Evolutionary conservation across 1,140 invertebrate species (phyloP).

Genomic region (Lordiphosa mommai): DNA sequence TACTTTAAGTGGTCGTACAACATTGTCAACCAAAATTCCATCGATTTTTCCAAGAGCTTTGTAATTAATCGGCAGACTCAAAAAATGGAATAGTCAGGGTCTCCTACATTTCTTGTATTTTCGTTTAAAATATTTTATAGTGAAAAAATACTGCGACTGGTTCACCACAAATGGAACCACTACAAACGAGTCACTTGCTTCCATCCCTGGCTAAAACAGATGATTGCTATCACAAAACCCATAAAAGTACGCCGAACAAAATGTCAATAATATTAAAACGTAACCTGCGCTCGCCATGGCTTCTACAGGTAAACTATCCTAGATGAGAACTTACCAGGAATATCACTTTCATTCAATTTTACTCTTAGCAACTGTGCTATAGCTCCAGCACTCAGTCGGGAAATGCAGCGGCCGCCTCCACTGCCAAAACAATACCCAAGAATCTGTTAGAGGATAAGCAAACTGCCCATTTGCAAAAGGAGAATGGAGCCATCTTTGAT

Average conservation of each 20-base stretch:
- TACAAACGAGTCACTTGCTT: too few relatives aligned
- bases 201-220: background rate
- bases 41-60: too few relatives aligned
- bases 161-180: too few relatives aligned
- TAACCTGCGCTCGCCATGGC: constrained; percentile 16
- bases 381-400: constrained; percentile 28
- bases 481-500: constrained; percentile 89
- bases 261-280: constrained; percentile 56
- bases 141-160: too few relatives aligned
- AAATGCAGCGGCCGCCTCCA: background rate
- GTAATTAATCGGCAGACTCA: too few relatives aligned
- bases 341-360: background rate
- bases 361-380: constrained; percentile 38
- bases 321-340: background rate
- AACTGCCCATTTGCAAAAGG: constrained; percentile 82
- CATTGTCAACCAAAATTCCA: too few relatives aligned
- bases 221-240: background rate
- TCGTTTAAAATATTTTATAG: too few relatives aligned
- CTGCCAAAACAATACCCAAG: constrained; percentile 82
- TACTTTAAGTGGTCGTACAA: too few relatives aligned
- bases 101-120: too few relatives aligned
- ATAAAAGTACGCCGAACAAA: background rate
- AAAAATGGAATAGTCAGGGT: too few relatives aligned
- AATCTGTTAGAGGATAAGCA: constrained; percentile 84
- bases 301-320: constrained; percentile 34